A percentile compares a stretch with the other conserved stretches of the same genome.
phyloP scores from a whole-genome alignment of 2,113 vertebrate genomes.

The Chamaea fasciata region DNA sequence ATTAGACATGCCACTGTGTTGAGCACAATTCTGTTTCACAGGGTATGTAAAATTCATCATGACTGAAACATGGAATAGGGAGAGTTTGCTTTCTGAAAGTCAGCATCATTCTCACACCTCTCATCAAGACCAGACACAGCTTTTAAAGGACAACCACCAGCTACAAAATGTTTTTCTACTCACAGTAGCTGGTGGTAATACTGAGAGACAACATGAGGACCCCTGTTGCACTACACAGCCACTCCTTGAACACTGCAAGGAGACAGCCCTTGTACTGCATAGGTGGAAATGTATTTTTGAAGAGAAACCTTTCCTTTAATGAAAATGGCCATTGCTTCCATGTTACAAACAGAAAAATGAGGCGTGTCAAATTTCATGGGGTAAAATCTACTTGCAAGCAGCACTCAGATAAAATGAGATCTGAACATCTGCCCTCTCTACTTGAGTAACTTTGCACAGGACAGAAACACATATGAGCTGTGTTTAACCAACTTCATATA shows the following conservation, averaged over 20 bases:
- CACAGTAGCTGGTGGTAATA: background rate
- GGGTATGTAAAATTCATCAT: background rate
- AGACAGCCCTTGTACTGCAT: background rate
- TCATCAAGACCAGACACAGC: background rate
- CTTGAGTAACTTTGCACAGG: rapidly evolving
- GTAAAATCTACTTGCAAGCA: background rate
- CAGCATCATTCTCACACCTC: background rate
- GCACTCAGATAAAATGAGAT: background rate
- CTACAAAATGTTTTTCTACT: background rate
- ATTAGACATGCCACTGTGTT: background rate
- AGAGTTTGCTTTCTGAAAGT: background rate
- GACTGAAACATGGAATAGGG: background rate
- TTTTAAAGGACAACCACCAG: background rate
- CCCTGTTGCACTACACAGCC: rapidly evolving
- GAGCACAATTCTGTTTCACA: background rate
- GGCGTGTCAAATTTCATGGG: background rate
- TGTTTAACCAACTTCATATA: background rate
- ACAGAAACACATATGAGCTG: background rate
- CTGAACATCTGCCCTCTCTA: background rate
- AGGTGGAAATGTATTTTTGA: background rate
- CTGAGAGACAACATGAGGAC: background rate
- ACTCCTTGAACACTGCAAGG: background rate
- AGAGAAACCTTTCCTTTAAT: background rate
- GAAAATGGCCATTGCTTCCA: background rate
- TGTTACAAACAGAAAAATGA: background rate